These are phyloP conservation scores for Merops nubicus DNA, from an alignment of 2,113 vertebrate species.

Conservation along the genomic window DNA sequence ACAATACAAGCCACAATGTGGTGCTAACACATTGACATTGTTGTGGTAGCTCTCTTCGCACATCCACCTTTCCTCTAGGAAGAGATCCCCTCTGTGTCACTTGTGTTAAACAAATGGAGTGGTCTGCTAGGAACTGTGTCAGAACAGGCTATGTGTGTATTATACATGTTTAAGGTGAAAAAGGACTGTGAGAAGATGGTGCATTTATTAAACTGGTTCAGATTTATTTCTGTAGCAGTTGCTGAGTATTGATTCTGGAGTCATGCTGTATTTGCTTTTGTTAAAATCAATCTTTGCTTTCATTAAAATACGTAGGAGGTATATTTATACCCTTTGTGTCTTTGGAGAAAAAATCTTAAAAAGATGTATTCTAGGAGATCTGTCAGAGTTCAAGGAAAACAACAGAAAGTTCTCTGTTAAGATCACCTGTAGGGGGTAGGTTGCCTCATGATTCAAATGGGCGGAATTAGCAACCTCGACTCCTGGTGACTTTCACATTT, in stretches of 20 bases:
- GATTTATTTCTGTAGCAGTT: neutral
- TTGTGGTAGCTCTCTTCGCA: neutral
- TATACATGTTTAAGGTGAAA: neutral
- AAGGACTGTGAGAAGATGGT: neutral
- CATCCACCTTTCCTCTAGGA: neutral
- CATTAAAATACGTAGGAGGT: neutral
- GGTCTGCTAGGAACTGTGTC: neutral
- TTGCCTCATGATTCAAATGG: neutral
- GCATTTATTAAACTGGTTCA: neutral
- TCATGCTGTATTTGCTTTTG: neutral
- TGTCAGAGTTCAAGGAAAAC: neutral
- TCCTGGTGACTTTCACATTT: neutral
- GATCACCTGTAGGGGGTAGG: neutral
- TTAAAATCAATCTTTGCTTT: neutral
- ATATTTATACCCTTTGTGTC: neutral
- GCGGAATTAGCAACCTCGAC: neutral
- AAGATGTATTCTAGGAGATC: neutral
- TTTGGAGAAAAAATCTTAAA: neutral
- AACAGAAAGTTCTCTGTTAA: neutral
- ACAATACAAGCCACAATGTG: neutral
- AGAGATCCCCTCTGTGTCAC: neutral
- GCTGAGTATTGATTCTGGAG: neutral
- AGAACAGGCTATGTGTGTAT: fast-evolving
- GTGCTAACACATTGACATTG: neutral
- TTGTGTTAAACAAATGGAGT: neutral